Evolutionary conservation across 1,140 invertebrate genomes (phyloP).

Genomic region (Vanessa atalanta): DNA sequence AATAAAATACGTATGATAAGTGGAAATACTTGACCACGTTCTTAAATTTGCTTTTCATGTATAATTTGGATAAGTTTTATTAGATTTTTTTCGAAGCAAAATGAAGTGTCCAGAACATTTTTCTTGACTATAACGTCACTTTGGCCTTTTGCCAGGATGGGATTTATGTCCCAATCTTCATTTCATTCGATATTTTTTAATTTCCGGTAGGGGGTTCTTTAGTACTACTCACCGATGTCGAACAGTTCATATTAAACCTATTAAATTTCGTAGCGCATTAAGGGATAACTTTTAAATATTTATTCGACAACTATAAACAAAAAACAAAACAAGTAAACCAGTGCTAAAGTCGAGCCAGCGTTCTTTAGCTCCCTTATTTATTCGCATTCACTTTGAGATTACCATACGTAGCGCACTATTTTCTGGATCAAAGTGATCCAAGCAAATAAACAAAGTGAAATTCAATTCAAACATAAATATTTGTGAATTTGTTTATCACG

Average conservation of each 20-base stretch:
- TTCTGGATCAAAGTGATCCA: slow-evolving; percentile 31
- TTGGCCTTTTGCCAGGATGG: slow-evolving; percentile 45
- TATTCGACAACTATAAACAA: background rate
- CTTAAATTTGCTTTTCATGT: slow-evolving; percentile 15
- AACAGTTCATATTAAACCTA: slow-evolving; percentile 6
- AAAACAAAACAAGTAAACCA: slow-evolving; percentile 12
- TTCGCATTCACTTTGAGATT: slow-evolving; percentile 20
- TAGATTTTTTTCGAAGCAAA: slow-evolving; percentile 19
- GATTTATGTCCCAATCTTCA: slow-evolving; percentile 45
- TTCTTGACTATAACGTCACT: slow-evolving; percentile 38
- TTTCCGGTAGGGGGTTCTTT: slow-evolving; percentile 33
- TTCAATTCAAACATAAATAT: slow-evolving; percentile 30
- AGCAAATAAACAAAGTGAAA: slow-evolving; percentile 30
- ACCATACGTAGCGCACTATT: slow-evolving; percentile 26
- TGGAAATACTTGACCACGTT: too few relatives aligned
- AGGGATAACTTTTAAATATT: background rate
- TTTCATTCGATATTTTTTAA: slow-evolving; percentile 47
- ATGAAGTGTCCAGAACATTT: slow-evolving; percentile 31
- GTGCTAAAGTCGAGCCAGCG: slow-evolving; percentile 10
- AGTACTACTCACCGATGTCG: slow-evolving; percentile 10
- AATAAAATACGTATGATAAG: too few relatives aligned
- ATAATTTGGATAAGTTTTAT: background rate
- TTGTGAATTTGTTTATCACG: slow-evolving; percentile 19
- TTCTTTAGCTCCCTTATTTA: slow-evolving; percentile 26
- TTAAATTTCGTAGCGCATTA: background rate